Evolutionary conservation across 2,888 invertebrate genomes (phyloP), one percentile per base, ranked within the genome.

Genomic region (Anthophora plumipes): DNA sequence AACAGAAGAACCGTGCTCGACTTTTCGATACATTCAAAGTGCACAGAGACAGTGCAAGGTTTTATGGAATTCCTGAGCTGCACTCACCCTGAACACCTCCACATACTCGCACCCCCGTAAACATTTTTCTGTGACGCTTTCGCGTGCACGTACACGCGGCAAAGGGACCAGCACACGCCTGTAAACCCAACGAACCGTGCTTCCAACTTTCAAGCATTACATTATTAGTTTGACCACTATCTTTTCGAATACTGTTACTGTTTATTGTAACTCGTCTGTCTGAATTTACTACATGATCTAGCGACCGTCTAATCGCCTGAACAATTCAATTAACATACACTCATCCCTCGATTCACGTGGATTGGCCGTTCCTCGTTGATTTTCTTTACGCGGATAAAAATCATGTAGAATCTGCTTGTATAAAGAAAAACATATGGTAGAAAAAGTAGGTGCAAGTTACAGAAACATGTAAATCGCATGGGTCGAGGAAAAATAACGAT

Each of bases 1-100:
- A 25, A 37, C 25, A 48, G 60, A 69, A 70, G 66, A 9, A 0
- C 77, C 82, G 74, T 31, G 4, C 78, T 83, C 70, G 50, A 72
- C 73, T 64, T 85, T 84, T 77, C 73, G 70, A 68, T 63, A 75
- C 81, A 80, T 83, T 79, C 79, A 74, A 83, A 69, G 70, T 54
- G 59, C 50, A 39, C 63, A 82, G 72, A 50, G 77, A 87, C 82
- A 85, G 80, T 73, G 84, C 78, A 84, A 69, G 82, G 85, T 85
- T 89, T 89, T 82, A 89, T 85, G 85, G 83, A 84, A 93, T 93
- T 92, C 92, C 92, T 89, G 87, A 88, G 81, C 88, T 70, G 91
- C 92, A 85, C 90, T 92, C 93, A 92, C 91, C 93, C 92, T 91
- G 92, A 92, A 92, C 92, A 89, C 83, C 85, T 87, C 85, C 84